A percentile compares a stretch with the other conserved stretches of the same genome.
Evolutionary conservation across 2,888 invertebrate genomes (phyloP).

Genomic region (Orthonevra nobilis): DNA sequence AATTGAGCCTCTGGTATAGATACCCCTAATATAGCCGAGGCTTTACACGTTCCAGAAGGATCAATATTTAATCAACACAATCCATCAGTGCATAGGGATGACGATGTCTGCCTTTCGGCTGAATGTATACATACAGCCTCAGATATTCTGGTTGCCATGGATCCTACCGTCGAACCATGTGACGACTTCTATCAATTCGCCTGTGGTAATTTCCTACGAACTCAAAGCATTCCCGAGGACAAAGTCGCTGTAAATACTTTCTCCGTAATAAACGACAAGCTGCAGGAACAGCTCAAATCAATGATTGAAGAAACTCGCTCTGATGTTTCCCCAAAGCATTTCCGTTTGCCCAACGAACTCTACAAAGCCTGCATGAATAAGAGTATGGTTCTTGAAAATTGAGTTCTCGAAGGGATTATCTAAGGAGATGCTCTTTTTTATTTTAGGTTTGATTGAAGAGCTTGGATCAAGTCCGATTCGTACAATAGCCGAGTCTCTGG

Average conservation of each 20-base stretch:
- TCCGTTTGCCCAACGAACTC: constrained; percentile 79
- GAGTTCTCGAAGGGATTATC: neutral
- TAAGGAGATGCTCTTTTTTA: neutral
- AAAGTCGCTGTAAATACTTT: constrained; percentile 80
- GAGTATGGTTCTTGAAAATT: constrained; percentile 73
- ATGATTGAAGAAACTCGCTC: constrained; percentile 78
- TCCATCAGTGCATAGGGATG: constrained; percentile 66
- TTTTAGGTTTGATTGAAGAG: constrained; percentile 88
- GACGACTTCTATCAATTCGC: constrained; percentile 90
- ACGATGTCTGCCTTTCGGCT: constrained; percentile 85
- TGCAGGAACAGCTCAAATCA: constrained; percentile 79
- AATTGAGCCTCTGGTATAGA: neutral
- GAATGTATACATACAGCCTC: constrained; percentile 90
- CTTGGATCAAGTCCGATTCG: constrained; percentile 88
- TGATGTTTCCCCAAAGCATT: constrained; percentile 78
- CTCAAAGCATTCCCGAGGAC: constrained; percentile 87
- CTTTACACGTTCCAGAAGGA: constrained; percentile 74
- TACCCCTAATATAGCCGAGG: constrained; percentile 72
- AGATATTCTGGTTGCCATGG: constrained; percentile 85
- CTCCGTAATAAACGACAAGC: constrained; percentile 79
- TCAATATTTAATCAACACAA: constrained; percentile 72
- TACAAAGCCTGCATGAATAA: constrained; percentile 81
- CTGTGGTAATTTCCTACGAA: constrained; percentile 86
- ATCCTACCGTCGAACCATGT: constrained; percentile 85
- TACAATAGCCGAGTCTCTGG: constrained; percentile 87